Base-by-base conservation (phyloP, 1,140 invertebrate genomes). In the Sycobia sp. region DNA sequence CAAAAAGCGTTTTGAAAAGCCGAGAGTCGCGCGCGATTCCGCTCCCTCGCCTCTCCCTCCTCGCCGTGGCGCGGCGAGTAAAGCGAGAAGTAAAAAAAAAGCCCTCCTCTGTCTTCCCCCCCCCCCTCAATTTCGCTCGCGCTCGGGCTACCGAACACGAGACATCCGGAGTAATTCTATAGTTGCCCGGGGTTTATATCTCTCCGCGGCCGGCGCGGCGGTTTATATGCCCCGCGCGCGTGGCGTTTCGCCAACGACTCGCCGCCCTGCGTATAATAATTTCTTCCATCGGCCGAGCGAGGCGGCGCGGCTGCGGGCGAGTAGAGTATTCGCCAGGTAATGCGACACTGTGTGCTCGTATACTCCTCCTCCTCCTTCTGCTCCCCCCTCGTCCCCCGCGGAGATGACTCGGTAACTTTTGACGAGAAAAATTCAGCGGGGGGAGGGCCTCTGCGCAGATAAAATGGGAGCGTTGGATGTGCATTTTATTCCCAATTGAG, bases 131-230 rank as follows among this genome's bases (percentile, higher is more conserved):
- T n/a, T n/a, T n/a, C n/a, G n/a, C n/a, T n/a, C n/a, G n/a, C n/a
- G n/a, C n/a, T n/a, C n/a, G n/a, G n/a, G n/a, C n/a, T n/a, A n/a
- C n/a, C 5, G 34, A 50, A 59, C 57, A 25, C 46, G 44, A 59
- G 46, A 59, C 34, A 59, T 50, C 57, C 23, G 7, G 47, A 60
- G 47, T 60, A 60, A 59, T 43, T 49, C 57, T 50, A n/a, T n/a
- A 60, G 57, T 51, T 25, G 36, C 29, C 29, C 11, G 29, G 29
- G 11, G n/a, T n/a, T n/a, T n/a, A n/a, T n/a, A n/a, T n/a, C n/a
- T n/a, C n/a, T 32, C 29, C 29, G 29, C 22, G 2, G 29, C 4
- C 22, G 16, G 29, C 43, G 7, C 14, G 14, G n/a, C 7, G 11
- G 13, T 25, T 32, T 51, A 25, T 27, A 14, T 16, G 23, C 29